A percentile compares a stretch with the other conserved stretches of the same genome.
Evolutionary conservation across 2,888 invertebrate species (phyloP).

Genomic region (Cataglyphis albicans): DNA sequence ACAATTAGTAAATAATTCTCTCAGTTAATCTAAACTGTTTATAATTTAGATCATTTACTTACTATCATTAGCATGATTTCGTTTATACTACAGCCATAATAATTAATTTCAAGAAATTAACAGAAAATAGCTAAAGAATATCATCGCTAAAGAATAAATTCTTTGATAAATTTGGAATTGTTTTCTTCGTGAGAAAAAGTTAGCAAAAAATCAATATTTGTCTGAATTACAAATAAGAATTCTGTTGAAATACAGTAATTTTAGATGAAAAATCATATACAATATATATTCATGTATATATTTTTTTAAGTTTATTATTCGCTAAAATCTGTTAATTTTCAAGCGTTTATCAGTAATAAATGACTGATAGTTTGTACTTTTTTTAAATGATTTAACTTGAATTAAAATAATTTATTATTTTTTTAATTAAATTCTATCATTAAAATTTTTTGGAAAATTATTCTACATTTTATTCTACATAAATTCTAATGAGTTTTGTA

Average conservation of each 20-base stretch:
- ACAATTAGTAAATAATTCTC: neutral
- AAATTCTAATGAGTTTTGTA: neutral
- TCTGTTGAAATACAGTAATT: neutral
- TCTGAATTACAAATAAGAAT: neutral
- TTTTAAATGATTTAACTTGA: too few relatives aligned
- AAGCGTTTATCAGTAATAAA: neutral
- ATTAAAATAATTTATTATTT: too few relatives aligned
- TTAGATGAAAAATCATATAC: neutral
- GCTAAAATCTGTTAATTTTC: neutral
- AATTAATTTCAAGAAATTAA: neutral
- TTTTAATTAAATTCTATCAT: too few relatives aligned
- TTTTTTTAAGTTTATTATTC: neutral
- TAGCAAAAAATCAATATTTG: neutral
- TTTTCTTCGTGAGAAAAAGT: neutral
- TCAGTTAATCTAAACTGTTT: neutral
- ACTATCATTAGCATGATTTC: neutral
- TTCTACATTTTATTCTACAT: neutral
- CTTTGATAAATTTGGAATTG: neutral
- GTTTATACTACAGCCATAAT: neutral
- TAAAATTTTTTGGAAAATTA: neutral
- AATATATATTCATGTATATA: neutral
- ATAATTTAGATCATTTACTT: neutral
- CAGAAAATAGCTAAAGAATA: neutral
- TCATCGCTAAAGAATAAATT: neutral
- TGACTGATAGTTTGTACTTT: neutral